These are phyloP conservation scores for Bufo bufo DNA, from an alignment of 2,113 vertebrate species.

Conservation along the genomic window DNA sequence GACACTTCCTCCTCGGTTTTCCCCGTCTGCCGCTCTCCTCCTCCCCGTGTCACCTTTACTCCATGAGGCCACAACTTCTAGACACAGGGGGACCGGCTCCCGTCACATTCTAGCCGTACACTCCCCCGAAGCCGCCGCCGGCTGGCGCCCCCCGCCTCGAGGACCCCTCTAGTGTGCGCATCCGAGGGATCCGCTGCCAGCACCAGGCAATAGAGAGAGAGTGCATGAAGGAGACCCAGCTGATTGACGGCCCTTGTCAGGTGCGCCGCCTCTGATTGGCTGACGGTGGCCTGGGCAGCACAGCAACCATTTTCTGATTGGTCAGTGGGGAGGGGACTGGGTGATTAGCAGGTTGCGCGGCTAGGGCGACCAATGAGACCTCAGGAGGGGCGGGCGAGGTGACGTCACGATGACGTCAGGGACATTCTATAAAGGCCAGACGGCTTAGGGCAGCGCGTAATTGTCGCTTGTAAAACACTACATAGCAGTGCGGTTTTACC, in stretches of 20 bases:
- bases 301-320: constrained; percentile 68
- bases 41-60: neutral
- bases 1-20: constrained; percentile 1
- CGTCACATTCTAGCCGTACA: neutral
- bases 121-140: neutral
- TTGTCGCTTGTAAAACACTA: neutral
- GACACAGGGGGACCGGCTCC: neutral
- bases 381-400: neutral
- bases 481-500: too few relatives aligned
- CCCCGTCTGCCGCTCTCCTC: neutral
- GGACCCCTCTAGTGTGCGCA: constrained; percentile 49
- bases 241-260: constrained; percentile 56
- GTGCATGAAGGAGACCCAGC: constrained; percentile 52
- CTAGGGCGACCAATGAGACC: constrained; percentile 3
- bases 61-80: neutral
- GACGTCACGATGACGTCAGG: neutral
- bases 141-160: neutral
- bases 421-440: neutral
- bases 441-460: neutral
- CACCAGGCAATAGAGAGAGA: constrained; percentile 32
- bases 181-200: constrained; percentile 34
- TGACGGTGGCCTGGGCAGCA: constrained; percentile 51
- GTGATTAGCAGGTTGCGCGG: neutral
- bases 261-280: constrained; percentile 59
- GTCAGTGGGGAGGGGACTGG: neutral